Percentiles rank a stretch among this genome's conserved stretches.
Evolutionary conservation across 2,888 invertebrate genomes (phyloP).

Genomic region (Philonicus albiceps): DNA sequence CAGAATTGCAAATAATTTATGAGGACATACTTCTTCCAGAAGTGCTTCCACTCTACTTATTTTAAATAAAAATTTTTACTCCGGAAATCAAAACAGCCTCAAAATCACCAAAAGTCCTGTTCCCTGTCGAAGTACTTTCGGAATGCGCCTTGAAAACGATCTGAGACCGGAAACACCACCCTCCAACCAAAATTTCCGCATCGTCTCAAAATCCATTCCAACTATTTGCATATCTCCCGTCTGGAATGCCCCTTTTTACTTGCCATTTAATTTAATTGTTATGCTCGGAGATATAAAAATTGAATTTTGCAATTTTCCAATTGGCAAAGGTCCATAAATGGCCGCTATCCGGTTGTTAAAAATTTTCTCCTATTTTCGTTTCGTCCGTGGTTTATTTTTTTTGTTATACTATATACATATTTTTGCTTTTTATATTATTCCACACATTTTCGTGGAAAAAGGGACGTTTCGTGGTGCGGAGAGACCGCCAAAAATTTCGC

Average conservation of each 20-base stretch:
- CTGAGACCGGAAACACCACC: neutral
- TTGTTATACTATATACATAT: too few relatives aligned
- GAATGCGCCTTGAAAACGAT: neutral
- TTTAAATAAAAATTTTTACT: neutral
- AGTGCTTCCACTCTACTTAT: neutral
- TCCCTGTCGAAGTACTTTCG: neutral
- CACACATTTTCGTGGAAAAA: neutral
- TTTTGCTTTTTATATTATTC: neutral
- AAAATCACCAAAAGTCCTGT: neutral
- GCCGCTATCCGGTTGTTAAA: slow-evolving; percentile 36
- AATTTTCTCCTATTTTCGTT: neutral
- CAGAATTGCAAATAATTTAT: neutral
- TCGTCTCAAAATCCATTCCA: neutral
- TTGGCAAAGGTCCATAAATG: slow-evolving; percentile 42
- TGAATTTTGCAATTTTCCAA: slow-evolving; percentile 40
- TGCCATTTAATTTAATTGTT: slow-evolving; percentile 43
- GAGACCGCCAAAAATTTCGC: neutral
- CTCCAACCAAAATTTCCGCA: neutral
- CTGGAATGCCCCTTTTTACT: slow-evolving; percentile 3
- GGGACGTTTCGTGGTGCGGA: neutral
- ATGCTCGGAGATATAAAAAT: slow-evolving; percentile 17
- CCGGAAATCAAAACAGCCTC: neutral
- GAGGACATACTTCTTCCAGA: neutral
- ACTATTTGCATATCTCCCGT: neutral
- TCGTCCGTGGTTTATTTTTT: neutral